A percentile compares a stretch with the other conserved stretches of the same genome.
phyloP scores from a whole-genome alignment of 2,888 invertebrate genomes.

The Cistogaster globosa region DNA sequence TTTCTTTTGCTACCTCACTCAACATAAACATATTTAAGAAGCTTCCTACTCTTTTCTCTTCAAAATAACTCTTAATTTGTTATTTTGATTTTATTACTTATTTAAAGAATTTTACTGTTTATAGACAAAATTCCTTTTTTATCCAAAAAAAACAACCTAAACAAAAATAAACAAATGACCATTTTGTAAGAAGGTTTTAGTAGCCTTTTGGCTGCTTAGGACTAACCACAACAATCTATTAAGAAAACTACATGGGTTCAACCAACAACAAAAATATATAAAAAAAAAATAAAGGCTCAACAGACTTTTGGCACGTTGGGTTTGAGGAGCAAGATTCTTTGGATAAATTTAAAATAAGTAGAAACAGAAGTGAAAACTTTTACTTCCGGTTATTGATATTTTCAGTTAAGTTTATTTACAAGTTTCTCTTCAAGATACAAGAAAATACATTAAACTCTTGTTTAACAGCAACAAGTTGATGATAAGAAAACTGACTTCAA shows the following conservation, averaged over 20 bases:
- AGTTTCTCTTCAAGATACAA: constrained; percentile 8
- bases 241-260: constrained; percentile 68
- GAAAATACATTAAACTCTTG: not conserved
- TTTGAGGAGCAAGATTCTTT: constrained; percentile 7
- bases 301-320: constrained; percentile 22
- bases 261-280: constrained; percentile 1
- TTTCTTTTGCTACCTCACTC: too few relatives aligned
- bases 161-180: constrained; percentile 58
- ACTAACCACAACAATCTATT: constrained; percentile 68
- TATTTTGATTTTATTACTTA: constrained; percentile 69
- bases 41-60: not conserved
- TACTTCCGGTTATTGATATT: constrained; percentile 76
- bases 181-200: constrained; percentile 25
- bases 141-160: constrained; percentile 10
- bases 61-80: constrained; percentile 55
- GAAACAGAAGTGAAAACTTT: constrained; percentile 52
- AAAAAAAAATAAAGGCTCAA: constrained; percentile 4
- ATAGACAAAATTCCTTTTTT: constrained; percentile 21
- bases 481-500: not conserved
- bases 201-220: constrained; percentile 33
- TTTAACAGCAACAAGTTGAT: not conserved
- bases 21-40: not conserved
- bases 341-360: not conserved
- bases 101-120: constrained; percentile 61
- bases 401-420: constrained; percentile 65